These are phyloP conservation scores for Erythrocercus mccallii DNA, from an alignment of 2,113 vertebrate species.

Conservation along the genomic window DNA sequence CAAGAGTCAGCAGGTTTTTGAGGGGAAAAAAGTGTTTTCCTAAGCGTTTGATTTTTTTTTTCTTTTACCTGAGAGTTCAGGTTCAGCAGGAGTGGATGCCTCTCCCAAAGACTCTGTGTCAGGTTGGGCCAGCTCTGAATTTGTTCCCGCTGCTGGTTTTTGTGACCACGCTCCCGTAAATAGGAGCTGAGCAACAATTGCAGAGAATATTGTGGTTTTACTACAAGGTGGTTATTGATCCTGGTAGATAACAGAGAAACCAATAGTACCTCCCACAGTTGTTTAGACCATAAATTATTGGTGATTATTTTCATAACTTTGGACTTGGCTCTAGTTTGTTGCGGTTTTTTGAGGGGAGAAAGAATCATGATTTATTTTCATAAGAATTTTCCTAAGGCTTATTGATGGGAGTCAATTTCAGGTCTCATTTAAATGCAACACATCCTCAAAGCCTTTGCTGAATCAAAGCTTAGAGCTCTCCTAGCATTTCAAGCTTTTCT, in stretches of 20 bases:
- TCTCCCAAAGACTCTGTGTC: not conserved
- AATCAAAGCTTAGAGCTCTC: not conserved
- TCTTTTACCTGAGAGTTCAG: not conserved
- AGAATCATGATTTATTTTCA: constrained; percentile 3
- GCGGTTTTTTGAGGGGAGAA: not conserved
- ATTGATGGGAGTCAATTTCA: not conserved
- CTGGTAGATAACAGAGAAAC: constrained; percentile 8
- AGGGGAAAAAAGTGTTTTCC: not conserved
- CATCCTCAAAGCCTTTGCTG: not conserved
- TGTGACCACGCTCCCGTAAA: not conserved
- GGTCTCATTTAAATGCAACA: not conserved
- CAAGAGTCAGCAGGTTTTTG: not conserved
- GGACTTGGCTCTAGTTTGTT: not conserved
- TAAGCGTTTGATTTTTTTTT: not conserved
- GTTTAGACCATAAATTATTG: not conserved
- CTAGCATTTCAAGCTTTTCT: fast-evolving
- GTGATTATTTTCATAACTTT: not conserved
- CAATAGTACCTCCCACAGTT: not conserved
- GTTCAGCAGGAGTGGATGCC: not conserved
- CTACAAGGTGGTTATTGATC: constrained; percentile 40
- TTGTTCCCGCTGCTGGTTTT: not conserved
- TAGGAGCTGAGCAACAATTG: not conserved
- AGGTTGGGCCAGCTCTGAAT: not conserved
- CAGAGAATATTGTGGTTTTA: not conserved
- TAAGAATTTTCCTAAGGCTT: not conserved